Evolutionary conservation across 1,140 invertebrate genomes (phyloP), one percentile per base, ranked within the genome.

Genomic region (Drosophila ambigua): DNA sequence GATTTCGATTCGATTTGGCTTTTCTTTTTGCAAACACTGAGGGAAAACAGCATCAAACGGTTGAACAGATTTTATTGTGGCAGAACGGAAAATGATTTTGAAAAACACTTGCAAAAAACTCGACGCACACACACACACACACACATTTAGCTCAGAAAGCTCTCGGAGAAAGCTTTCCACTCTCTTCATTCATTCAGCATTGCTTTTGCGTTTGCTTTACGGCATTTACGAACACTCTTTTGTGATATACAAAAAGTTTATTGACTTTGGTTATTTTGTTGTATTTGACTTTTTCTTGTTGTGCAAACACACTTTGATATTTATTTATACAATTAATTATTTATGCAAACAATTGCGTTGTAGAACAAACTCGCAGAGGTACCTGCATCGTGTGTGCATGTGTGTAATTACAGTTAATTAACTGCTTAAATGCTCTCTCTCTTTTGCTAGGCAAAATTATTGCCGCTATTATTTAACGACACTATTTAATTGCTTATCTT

Each of bases 21-120:
- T 64, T 16, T 41, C 20, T 54, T 43, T 44, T 65, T 58, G 44
- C 54, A 72, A 58, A 78, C 83, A 83, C 79, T 88, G 72, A 68
- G 55, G 74, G 31, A 53, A 67, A 74, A 69, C 51, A 68, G 67
- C 66, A 81, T 66, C 60, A 61, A 77, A 78, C 64, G 59, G 15
- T 68, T 82, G 61, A 64, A 77, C 72, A 72, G 23, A 68, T 73
- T 68, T 79, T 77, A 79, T 72, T 75, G 66, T 66, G 68, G 62
- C 79, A 79, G 77, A 83, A 82, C 59, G 64, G 65, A 79, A 77
- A 72, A 89, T 67, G 57, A 74, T 88, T 82, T 79, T 73, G 83
- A 88, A 88, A 88, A 88, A 88, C 83, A 88, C 83, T 88, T 88
- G 64, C 50, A 89, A 85, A 85, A 88, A 88, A 88, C 83, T 88